Evolutionary conservation across 2,797 vertebrate species (phyloP).

Genomic region (Eremophila alpestris): DNA sequence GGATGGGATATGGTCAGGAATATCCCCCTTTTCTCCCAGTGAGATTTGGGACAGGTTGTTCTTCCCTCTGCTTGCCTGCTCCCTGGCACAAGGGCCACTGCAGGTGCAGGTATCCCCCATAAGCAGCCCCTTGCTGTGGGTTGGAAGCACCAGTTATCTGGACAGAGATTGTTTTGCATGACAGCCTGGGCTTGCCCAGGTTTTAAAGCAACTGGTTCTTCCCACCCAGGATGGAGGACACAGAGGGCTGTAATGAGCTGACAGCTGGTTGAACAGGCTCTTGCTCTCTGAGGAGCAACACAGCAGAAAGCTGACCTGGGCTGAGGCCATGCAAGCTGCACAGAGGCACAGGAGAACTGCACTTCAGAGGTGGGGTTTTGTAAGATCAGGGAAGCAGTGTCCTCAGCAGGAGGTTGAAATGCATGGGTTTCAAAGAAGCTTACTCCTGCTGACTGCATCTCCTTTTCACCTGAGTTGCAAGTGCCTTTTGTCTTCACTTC

Average conservation of each 20-base stretch:
- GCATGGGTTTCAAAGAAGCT: not conserved
- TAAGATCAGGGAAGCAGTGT: not conserved
- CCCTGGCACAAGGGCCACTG: not conserved
- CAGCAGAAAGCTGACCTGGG: not conserved
- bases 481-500: not conserved
- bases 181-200: not conserved
- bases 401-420: not conserved
- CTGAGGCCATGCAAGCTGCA: not conserved
- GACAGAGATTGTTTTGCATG: fast-evolving
- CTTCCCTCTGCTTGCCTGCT: not conserved
- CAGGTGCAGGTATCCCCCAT: fast-evolving
- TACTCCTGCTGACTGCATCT: not conserved
- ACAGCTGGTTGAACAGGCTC: not conserved
- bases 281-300: fast-evolving
- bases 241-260: not conserved
- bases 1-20: not conserved
- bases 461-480: not conserved
- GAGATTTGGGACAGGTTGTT: not conserved
- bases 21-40: not conserved
- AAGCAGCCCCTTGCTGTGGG: not conserved
- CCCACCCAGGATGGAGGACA: not conserved
- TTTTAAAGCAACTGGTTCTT: not conserved
- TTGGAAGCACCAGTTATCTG: not conserved
- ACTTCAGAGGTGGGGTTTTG: not conserved
- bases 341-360: not conserved